Base-by-base conservation (phyloP, 2,888 invertebrate species). In the Drosophila niveifrons region DNA sequence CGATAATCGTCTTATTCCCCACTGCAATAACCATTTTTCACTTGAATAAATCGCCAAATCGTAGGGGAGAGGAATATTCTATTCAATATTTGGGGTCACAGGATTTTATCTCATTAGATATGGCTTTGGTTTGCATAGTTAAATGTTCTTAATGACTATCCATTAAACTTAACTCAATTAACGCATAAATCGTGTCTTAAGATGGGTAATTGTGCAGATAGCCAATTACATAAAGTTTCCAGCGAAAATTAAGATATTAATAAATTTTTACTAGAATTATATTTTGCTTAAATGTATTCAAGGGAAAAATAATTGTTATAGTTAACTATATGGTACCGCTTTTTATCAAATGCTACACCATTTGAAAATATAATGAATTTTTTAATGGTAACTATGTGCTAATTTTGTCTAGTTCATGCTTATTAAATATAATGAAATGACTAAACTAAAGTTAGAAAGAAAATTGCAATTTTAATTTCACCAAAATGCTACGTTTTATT, bases 1-100 rank as follows among this genome's bases (percentile, higher is more conserved):
- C 55, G 70, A 78, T 82, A 74, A 83, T 76, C 73, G 61, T 57
- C 67, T 72, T 78, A 29, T 9, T 11, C 2, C 29, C 29, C 47
- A 41, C 62, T 53, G 46, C 48, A 47, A 66, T 56, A 53, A 47
- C 17, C 39, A 71, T 61, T 71, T 44, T 64, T 15, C 72, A 72
- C 36, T 69, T 63, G 48, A 64, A 47, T 72, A 10, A 67, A 51
- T 65, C 39, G 15, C 13, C 34, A 9, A 39, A 11, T 23, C n/a
- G 3, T 41, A 7, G 11, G 41, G 17, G 36, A 46, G 10, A 17
- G 46, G 36, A 48, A 28, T 31, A 8, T 4, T 11, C 13, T 39
- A 13, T 9, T 3, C 18, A 1, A 10, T 47, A 43, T 44, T 1
- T 46, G 11, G 23, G 13, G 23, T 9, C 39, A 8, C 15, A 51